Percentiles rank a stretch among this genome's conserved stretches.
Evolutionary conservation across 2,113 vertebrate genomes (phyloP).

Genomic region (Lagopus muta): DNA sequence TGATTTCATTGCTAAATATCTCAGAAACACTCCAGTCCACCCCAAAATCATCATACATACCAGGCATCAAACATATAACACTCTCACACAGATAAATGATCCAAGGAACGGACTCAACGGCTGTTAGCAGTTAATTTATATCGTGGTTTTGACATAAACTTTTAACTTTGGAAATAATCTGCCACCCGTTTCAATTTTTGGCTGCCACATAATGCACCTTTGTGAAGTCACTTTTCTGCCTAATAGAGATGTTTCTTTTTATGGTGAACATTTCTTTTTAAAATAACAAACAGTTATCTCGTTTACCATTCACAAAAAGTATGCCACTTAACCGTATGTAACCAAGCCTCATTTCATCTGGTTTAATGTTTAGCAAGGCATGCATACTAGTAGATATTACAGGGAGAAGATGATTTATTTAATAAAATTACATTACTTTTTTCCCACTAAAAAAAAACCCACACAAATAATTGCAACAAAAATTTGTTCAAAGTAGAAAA

Average conservation of each 20-base stretch:
- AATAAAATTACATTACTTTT: constrained; percentile 28
- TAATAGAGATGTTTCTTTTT: constrained; percentile 68
- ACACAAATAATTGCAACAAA: background rate
- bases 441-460: background rate
- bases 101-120: constrained; percentile 59
- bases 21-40: constrained; percentile 66
- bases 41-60: constrained; percentile 49
- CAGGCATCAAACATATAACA: constrained; percentile 64
- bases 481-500: constrained; percentile 36
- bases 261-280: constrained; percentile 28
- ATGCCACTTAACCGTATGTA: constrained; percentile 37
- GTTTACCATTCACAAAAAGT: constrained; percentile 36
- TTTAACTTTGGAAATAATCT: constrained; percentile 72
- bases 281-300: constrained; percentile 73
- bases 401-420: constrained; percentile 49
- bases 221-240: constrained; percentile 63
- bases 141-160: constrained; percentile 53
- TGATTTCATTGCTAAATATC: constrained; percentile 55
- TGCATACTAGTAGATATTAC: background rate
- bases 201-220: constrained; percentile 68
- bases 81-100: constrained; percentile 70
- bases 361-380: constrained; percentile 60
- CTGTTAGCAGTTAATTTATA: constrained; percentile 74
- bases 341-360: constrained; percentile 61
- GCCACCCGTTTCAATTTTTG: constrained; percentile 63